These are phyloP conservation scores for Tholera decimalis DNA, from an alignment of 2,888 invertebrate genomes.

Conservation along the genomic window DNA sequence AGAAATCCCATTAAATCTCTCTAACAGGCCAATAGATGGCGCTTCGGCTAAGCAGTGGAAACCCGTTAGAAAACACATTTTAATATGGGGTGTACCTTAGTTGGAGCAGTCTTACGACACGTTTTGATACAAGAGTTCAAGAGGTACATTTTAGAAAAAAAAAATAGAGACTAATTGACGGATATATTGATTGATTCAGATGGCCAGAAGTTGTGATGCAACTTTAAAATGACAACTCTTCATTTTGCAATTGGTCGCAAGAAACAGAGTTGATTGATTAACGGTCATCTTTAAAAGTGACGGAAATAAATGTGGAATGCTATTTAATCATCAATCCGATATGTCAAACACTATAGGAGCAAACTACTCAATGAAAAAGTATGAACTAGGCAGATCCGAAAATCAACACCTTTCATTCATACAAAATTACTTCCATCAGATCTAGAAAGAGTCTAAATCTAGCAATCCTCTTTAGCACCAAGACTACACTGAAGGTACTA, in stretches of 20 bases:
- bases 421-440: slow-evolving; percentile 47
- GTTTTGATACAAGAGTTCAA: slow-evolving; percentile 73
- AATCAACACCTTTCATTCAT: slow-evolving; percentile 36
- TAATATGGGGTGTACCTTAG: slow-evolving; percentile 80
- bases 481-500: slow-evolving; percentile 78
- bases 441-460: slow-evolving; percentile 50
- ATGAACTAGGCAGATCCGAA: not conserved
- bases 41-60: slow-evolving; percentile 79
- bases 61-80: slow-evolving; percentile 85
- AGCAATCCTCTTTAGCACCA: slow-evolving; percentile 74
- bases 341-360: not conserved
- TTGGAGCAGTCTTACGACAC: slow-evolving; percentile 46
- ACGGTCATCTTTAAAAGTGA: slow-evolving; percentile 10
- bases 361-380: not conserved
- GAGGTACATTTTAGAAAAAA: not conserved
- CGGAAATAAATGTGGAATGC: not conserved
- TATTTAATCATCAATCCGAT: not conserved
- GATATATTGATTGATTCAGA: not conserved
- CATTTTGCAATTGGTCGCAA: not conserved
- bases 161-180: not conserved
- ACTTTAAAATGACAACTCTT: slow-evolving; percentile 7
- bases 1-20: slow-evolving; percentile 87
- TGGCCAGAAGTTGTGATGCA: not conserved
- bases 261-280: slow-evolving; percentile 24
- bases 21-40: slow-evolving; percentile 87